Evolutionary conservation across 2,888 invertebrate species (phyloP), one percentile per base, ranked within the genome.

Genomic region (Fabriciana adippe): DNA sequence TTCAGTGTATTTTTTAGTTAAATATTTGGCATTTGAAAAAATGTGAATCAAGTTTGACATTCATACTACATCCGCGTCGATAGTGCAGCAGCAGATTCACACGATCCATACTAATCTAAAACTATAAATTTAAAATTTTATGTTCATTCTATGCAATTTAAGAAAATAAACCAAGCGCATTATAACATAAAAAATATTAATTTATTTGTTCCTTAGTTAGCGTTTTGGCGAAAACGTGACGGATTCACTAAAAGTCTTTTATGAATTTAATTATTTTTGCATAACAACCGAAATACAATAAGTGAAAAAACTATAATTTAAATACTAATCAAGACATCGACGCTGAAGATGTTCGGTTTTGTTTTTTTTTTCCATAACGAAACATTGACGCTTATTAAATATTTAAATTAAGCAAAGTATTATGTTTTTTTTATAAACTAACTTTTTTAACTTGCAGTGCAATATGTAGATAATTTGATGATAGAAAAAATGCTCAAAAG

Each of bases 1-100:
- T 21, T 57, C 21, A 57, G 18, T 3, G 14, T 5, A 21, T 48
- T 13, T 59, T 48, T 59, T 47, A 11, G 47, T 57, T 47, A 57
- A 57, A 47, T 57, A 57, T 59, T 65, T 53, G 16, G 15, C 45
- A 18, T 35, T 31, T 21, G 3, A 59, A 47, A 65, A 65, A 56
- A 65, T 15, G 6, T 5, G 18, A 41, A 50, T 14, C 1, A 64
- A 56, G 47, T 53, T 65, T 59, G 59, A 65, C 65, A 65, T 65
- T 65, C n/a, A 59, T 18, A 13, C 11, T 45, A 53, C 47, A 65
- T 65, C 65, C 65, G 65, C 53, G 53, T 65, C 26, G 18, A 16
- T n/a, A 65, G 53, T 65, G 65, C 53, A 59, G 6, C 18, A 26
- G 47, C n/a, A 59, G 4, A 26, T 26, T 26, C 4, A 11, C 47